Conservation (phyloP, 92 coral and sea anemone genomes). For the Actinostola sp. region DNA sequence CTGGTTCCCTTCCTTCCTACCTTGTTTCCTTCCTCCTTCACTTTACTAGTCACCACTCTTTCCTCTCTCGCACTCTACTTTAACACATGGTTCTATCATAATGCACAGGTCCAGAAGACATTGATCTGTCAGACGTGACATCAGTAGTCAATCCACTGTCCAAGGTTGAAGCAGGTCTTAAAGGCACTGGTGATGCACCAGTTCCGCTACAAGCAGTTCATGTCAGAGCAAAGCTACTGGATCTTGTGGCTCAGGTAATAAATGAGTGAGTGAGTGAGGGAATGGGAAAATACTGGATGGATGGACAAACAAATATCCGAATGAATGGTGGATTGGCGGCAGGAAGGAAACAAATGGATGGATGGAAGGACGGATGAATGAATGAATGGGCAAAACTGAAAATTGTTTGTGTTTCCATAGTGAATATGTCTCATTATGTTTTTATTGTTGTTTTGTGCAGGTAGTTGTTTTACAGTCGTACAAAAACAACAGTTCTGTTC, state of each 20-base stretch:
- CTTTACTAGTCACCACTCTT: too few relatives aligned
- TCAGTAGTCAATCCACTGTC: conserved; percentile 83
- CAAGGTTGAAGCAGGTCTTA: conserved; percentile 87
- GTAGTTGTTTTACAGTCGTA: conserved; percentile 93
- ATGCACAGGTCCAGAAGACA: conserved; percentile 21
- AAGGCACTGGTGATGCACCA: conserved; percentile 81
- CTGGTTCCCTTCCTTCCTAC: too few relatives aligned
- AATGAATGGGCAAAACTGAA: too few relatives aligned
- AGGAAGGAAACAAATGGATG: neutral
- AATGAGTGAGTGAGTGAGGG: neutral
- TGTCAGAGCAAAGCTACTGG: conserved; percentile 87
- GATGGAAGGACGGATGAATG: too few relatives aligned
- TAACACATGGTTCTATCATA: neutral
- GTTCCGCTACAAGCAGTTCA: conserved; percentile 93
- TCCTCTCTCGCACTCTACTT: too few relatives aligned
- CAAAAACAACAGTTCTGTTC: conserved; percentile 78
- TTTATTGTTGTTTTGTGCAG: conserved; percentile 22
- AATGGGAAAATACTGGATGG: too few relatives aligned
- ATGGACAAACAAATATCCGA: too few relatives aligned
- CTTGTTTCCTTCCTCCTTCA: too few relatives aligned
- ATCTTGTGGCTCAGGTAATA: conserved; percentile 86
- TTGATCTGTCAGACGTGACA: conserved; percentile 81
- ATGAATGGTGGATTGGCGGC: neutral
- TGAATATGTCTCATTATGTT: neutral
- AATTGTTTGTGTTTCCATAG: neutral